phyloP scores from a whole-genome alignment of 2,888 invertebrate species.

The Rhagonycha fulva region DNA sequence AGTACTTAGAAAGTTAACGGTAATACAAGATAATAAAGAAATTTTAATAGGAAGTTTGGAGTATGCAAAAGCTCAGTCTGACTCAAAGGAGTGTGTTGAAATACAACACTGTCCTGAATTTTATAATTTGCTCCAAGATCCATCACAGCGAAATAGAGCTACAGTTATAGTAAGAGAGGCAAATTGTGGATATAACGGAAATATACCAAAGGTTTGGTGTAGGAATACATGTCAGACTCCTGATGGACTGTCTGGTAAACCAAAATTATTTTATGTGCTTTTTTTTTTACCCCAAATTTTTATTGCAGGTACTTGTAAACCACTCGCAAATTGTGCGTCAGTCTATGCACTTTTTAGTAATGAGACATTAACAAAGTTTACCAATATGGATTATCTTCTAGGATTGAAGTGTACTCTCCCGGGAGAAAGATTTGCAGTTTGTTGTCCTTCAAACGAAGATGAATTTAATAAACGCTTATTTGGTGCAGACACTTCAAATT shows the following conservation, averaged over 20 bases:
- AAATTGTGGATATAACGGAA: slow-evolving; percentile 58
- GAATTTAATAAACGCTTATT: not conserved
- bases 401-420: not conserved
- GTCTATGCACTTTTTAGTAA: not conserved
- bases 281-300: no score
- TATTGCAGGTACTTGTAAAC: not conserved
- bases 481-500: not conserved
- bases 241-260: slow-evolving; percentile 36
- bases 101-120: slow-evolving; percentile 55
- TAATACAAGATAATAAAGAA: not conserved
- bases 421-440: not conserved
- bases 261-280: not conserved
- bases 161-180: slow-evolving; percentile 52
- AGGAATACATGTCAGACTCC: slow-evolving; percentile 35
- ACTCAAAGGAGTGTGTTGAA: not conserved
- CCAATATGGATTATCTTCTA: not conserved
- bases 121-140: slow-evolving; percentile 42
- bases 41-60: not conserved
- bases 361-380: not conserved
- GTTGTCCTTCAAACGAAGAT: slow-evolving; percentile 5
- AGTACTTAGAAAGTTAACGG: not conserved
- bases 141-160: slow-evolving; percentile 26
- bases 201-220: slow-evolving; percentile 58
- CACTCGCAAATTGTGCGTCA: not conserved
- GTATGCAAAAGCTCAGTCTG: not conserved